Evolutionary conservation across 2,888 invertebrate species (phyloP).

Genomic region (Agrypnus murinus): DNA sequence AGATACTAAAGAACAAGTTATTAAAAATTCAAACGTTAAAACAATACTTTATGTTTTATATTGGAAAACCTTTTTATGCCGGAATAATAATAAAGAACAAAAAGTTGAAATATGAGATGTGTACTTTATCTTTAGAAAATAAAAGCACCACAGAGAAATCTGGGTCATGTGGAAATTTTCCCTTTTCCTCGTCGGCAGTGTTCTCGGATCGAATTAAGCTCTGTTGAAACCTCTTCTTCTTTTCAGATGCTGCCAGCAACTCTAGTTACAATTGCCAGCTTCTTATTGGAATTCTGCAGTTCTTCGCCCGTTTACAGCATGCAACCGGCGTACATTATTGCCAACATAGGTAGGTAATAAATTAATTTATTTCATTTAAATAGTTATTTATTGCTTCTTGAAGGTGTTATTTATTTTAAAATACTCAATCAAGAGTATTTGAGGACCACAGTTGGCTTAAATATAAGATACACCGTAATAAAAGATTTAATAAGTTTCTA

Average conservation of each 20-base stretch:
- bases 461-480: too few relatives aligned
- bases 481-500: too few relatives aligned
- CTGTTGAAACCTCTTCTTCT: constrained; percentile 54
- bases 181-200: not conserved
- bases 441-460: too few relatives aligned
- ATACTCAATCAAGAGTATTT: too few relatives aligned
- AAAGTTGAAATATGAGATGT: too few relatives aligned
- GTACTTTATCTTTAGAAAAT: constrained; percentile 1
- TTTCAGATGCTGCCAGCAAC: constrained; percentile 70
- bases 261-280: constrained; percentile 66
- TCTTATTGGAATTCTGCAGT: constrained; percentile 65
- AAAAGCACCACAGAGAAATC: constrained; percentile 2
- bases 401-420: too few relatives aligned
- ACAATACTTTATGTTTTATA: too few relatives aligned
- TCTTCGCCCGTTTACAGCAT: constrained; percentile 70
- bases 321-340: constrained; percentile 70
- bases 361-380: not conserved
- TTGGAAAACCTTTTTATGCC: too few relatives aligned
- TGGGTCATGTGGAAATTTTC: constrained; percentile 31
- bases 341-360: constrained; percentile 69
- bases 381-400: too few relatives aligned
- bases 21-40: too few relatives aligned
- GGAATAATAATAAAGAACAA: too few relatives aligned
- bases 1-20: too few relatives aligned
- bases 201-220: constrained; percentile 2